phyloP scores from a whole-genome alignment of 2,797 vertebrate genomes.

The Microhierax caerulescens region DNA sequence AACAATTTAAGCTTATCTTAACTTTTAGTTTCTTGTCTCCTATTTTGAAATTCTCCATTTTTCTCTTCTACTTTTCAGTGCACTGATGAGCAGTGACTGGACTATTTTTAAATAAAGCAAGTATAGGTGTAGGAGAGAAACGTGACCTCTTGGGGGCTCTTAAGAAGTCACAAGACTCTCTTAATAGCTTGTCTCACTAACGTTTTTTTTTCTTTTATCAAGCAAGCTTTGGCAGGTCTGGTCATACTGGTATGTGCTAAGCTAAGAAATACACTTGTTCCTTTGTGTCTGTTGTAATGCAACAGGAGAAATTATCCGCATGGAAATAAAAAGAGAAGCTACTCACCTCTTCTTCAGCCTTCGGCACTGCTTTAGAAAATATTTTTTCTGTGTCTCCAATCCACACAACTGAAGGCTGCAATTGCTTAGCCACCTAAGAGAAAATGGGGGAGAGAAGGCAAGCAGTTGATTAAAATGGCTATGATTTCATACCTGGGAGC shows the following conservation, averaged over 20 bases:
- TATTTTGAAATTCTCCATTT: slow-evolving; percentile 17
- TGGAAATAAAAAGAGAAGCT: neutral
- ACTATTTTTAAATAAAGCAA: slow-evolving; percentile 54
- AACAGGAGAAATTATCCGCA: neutral
- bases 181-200: too few relatives aligned
- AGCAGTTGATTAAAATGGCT: neutral
- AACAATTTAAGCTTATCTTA: slow-evolving; percentile 21
- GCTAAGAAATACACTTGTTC: neutral
- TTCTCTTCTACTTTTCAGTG: slow-evolving; percentile 4
- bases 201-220: too few relatives aligned
- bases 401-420: slow-evolving; percentile 88
- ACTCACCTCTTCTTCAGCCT: slow-evolving; percentile 75
- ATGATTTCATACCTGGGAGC: neutral
- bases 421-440: slow-evolving; percentile 81
- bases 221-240: slow-evolving; percentile 30
- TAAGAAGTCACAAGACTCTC: slow-evolving; percentile 40
- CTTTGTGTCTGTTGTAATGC: neutral
- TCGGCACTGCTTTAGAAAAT: slow-evolving; percentile 79
- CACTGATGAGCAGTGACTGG: slow-evolving; percentile 22
- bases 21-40: neutral
- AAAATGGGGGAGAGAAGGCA: neutral
- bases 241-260: neutral
- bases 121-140: slow-evolving; percentile 10
- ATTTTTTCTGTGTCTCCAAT: slow-evolving; percentile 84
- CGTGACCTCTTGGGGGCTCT: slow-evolving; percentile 29